A percentile compares a stretch with the other conserved stretches of the same genome.
Conservation (phyloP, 2,888 invertebrate species). For the Caenorhabditis angaria region DNA sequence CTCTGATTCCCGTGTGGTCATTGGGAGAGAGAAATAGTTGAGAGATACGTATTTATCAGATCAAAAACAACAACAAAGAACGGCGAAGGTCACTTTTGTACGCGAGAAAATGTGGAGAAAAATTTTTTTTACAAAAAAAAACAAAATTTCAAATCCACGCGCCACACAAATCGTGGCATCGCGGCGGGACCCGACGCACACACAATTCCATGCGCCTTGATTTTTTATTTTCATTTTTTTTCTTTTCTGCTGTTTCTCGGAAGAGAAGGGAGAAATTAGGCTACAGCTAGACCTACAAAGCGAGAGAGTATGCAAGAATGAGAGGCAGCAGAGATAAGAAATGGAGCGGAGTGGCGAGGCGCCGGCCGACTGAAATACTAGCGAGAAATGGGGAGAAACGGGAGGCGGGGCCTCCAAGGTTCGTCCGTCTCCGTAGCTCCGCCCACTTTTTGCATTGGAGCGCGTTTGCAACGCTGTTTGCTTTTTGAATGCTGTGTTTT, state of each 20-base stretch:
- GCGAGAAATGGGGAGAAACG: constrained; percentile 16
- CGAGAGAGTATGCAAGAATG: not conserved
- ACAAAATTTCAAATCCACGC: not conserved
- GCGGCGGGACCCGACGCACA: not conserved
- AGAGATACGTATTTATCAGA: no score
- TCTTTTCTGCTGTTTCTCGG: not conserved
- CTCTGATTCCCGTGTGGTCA: no score
- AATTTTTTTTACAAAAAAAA: not conserved
- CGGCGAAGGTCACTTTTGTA: no score
- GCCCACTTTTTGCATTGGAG: constrained; percentile 26
- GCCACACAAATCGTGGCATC: not conserved
- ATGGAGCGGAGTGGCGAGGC: constrained; percentile 24
- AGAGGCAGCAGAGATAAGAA: constrained; percentile 19
- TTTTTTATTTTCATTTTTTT: constrained; percentile 3
- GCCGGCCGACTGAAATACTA: constrained; percentile 40
- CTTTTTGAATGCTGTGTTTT: not conserved
- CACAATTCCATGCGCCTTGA: not conserved
- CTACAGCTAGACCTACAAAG: not conserved
- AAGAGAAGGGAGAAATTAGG: constrained; percentile 5
- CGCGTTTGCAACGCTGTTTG: constrained; percentile 11
- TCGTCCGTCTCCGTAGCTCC: constrained; percentile 3
- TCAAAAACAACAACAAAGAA: no score
- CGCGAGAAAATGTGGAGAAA: no score
- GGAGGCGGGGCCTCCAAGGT: constrained; percentile 18
- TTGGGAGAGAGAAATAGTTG: no score